Base-by-base conservation (phyloP, 1,140 invertebrate genomes). In the Cepaea nemoralis region DNA sequence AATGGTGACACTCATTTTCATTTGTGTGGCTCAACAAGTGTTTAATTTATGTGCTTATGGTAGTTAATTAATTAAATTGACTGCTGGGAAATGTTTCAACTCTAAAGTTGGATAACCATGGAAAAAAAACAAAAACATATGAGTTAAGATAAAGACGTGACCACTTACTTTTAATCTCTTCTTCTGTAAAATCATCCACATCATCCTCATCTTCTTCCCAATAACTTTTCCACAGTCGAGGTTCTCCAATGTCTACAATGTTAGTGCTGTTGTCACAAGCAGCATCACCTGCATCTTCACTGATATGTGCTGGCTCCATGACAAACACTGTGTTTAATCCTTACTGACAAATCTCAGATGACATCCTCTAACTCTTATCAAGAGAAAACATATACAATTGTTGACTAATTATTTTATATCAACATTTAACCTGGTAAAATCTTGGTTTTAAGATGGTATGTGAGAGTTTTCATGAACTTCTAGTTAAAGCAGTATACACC, bases 131-230 rank as follows among this genome's bases (percentile, higher is more conserved):
- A 19, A 16, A 14, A 39, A 73, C 8, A 73, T 12, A 19, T 19
- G 33, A 19, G 14, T 12, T 31, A 73, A 37, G 0, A 2, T 31
- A 39, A 33, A 81, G n/a, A n/a, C n/a, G n/a, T n/a, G n/a, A n/a
- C n/a, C 12, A 75, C 77, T 80, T 84, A 90, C 89, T 89, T 71
- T 86, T 84, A 48, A 90, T 88, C 82, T 90, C 88, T 45, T 88
- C 86, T 79, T 86, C 83, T 24, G 86, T 86, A 70, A 86, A 87
- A 45, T 87, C 86, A 35, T 89, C 87, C 0, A 88, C 81, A 76
- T 85, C 87, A 67, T 87, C 83, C 66, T 89, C 89, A 86, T 90
- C 89, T 79, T 87, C 82, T 76, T 89, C 88, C 31, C 50, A 48
- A 39, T 39, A 77, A 14, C 50, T 77, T 63, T 77, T 77, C 75